A percentile compares a stretch with the other conserved stretches of the same genome.
Evolutionary conservation across 2,888 invertebrate species (phyloP).

Genomic region (Erpobdella octoculata): DNA sequence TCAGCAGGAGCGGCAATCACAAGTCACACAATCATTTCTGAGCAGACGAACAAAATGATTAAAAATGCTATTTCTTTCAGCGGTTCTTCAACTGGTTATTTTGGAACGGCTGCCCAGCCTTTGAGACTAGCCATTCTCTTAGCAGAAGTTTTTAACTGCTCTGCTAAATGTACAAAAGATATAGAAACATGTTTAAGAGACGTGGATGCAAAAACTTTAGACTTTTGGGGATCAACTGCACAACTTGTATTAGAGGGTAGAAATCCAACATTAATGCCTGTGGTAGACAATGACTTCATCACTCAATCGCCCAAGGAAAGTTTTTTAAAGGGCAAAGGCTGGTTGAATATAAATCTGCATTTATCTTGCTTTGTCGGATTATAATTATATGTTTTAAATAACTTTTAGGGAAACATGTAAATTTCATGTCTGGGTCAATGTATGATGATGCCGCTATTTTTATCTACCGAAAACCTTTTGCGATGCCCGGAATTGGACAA

Average conservation of each 20-base stretch:
- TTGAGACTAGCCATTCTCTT: conserved; percentile 25
- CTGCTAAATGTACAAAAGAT: conserved; percentile 20
- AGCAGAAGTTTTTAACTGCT: conserved; percentile 28
- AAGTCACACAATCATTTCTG: conserved; percentile 32
- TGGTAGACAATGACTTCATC: conserved; percentile 35
- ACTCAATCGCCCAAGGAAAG: conserved; percentile 14
- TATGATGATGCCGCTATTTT: conserved; percentile 30
- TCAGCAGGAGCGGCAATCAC: conserved; percentile 35
- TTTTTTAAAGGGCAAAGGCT: conserved; percentile 28
- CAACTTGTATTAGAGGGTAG: conserved; percentile 2
- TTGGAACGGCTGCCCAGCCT: conserved; percentile 17
- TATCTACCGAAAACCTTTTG: conserved; percentile 30
- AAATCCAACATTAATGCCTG: conserved; percentile 32
- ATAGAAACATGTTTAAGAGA: conserved; percentile 30
- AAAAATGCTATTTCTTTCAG: conserved; percentile 32
- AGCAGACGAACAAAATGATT: conserved; percentile 28
- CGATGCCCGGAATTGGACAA: not conserved
- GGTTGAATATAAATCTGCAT: not conserved
- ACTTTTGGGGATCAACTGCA: conserved; percentile 29
- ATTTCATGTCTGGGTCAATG: conserved; percentile 30
- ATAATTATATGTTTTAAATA: not conserved
- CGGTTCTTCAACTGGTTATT: conserved; percentile 29
- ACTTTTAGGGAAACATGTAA: conserved; percentile 26
- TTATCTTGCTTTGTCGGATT: not conserved
- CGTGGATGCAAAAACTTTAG: conserved; percentile 30